Conservation (phyloP, 2,888 invertebrate species). For the Cybosia mesomella region DNA sequence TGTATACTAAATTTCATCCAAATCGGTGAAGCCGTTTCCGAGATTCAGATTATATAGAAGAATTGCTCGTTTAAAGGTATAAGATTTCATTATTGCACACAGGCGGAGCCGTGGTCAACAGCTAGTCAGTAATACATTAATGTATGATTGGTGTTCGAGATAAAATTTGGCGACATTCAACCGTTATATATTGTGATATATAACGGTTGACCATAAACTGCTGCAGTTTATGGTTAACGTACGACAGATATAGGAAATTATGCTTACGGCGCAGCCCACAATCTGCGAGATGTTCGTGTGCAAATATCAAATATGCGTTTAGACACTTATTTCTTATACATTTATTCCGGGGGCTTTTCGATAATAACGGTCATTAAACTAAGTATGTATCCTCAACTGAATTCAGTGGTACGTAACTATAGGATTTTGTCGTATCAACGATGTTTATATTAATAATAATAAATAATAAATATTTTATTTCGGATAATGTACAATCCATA, state of each 20-base stretch:
- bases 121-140: too few species aligned
- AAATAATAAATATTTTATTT: too few species aligned
- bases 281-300: constrained; percentile 17
- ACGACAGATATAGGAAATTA: constrained; percentile 18
- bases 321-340: not conserved
- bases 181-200: constrained; percentile 17
- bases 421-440: not conserved
- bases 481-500: too few species aligned
- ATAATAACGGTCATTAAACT: constrained; percentile 1
- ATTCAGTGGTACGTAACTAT: not conserved
- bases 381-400: not conserved
- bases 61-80: too few species aligned
- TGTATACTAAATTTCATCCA: too few species aligned
- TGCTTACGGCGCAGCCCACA: not conserved
- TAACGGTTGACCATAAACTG: too few species aligned
- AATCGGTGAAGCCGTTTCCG: too few species aligned
- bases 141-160: not conserved
- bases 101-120: too few species aligned
- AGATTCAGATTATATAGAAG: too few species aligned
- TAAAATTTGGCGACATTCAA: constrained; percentile 12
- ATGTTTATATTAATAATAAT: too few species aligned
- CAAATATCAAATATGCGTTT: constrained; percentile 9
- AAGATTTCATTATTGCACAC: not conserved
- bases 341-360: not conserved
- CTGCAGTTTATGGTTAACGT: constrained; percentile 20